Conservation (phyloP, 2,888 invertebrate genomes). For the Peribatodes rhomboidaria region DNA sequence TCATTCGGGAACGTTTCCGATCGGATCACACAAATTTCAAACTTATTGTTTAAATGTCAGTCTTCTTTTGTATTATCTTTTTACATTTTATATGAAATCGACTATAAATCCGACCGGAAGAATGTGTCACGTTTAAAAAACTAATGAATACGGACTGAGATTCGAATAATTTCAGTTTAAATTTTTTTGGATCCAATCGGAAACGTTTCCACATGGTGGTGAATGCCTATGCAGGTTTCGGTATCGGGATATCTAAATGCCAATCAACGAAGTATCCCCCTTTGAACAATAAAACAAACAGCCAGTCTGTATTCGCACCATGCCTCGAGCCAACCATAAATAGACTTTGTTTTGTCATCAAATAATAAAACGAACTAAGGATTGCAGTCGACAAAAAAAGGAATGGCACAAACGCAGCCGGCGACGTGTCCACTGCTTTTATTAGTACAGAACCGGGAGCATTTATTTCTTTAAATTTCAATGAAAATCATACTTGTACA, state of each 20-base stretch:
- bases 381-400: constrained; percentile 71
- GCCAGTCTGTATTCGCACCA: constrained; percentile 56
- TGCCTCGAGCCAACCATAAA: constrained; percentile 59
- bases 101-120: too few species aligned
- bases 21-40: too few species aligned
- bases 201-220: too few species aligned
- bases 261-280: constrained; percentile 31
- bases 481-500: constrained; percentile 78
- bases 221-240: too few species aligned
- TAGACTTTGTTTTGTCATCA: constrained; percentile 68
- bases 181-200: too few species aligned
- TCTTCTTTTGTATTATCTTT: too few species aligned
- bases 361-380: constrained; percentile 69
- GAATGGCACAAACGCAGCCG: constrained; percentile 60
- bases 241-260: constrained; percentile 18
- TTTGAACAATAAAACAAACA: constrained; percentile 42
- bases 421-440: constrained; percentile 67
- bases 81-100: too few species aligned
- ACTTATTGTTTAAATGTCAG: too few species aligned
- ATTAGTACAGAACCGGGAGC: constrained; percentile 54
- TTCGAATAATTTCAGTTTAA: too few species aligned
- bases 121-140: too few species aligned
- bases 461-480: constrained; percentile 76
- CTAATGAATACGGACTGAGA: too few species aligned
- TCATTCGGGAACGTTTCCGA: too few species aligned